These are phyloP conservation scores for Tarsius wallacei DNA, from an alignment of 2,797 vertebrate genomes.

Conservation along the genomic window DNA sequence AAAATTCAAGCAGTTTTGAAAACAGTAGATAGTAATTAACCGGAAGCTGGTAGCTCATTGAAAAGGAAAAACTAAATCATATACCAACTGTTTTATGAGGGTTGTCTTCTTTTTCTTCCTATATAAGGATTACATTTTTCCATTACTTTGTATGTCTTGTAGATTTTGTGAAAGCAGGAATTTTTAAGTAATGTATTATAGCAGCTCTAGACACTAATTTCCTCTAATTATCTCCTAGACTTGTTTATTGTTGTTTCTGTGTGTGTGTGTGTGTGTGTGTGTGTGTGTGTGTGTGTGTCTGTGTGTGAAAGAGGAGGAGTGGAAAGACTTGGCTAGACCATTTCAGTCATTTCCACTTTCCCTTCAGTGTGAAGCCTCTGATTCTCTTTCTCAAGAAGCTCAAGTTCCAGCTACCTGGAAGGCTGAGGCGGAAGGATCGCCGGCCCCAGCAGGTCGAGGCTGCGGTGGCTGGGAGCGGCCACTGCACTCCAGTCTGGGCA, in stretches of 20 bases:
- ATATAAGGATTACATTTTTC: neutral
- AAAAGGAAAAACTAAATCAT: too few relatives aligned
- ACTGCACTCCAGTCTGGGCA: too few relatives aligned
- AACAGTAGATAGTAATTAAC: too few relatives aligned
- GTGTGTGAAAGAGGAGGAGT: neutral
- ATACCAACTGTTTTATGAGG: too few relatives aligned
- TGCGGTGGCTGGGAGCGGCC: too few relatives aligned
- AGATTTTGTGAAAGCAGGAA: neutral
- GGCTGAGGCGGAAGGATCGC: too few relatives aligned
- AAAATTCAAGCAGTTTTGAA: too few relatives aligned
- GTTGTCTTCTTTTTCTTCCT: neutral
- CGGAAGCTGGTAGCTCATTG: too few relatives aligned
- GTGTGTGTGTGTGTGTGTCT: too few relatives aligned
- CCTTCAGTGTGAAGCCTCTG: neutral
- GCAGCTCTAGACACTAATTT: neutral
- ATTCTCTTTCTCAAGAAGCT: neutral
- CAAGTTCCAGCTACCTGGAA: too few relatives aligned
- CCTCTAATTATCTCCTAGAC: neutral
- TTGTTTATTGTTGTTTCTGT: neutral
- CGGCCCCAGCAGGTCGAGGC: too few relatives aligned
- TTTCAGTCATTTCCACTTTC: neutral
- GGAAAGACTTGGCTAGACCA: neutral
- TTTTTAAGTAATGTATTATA: neutral
- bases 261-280: neutral
- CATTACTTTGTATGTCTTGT: neutral